A percentile compares a stretch with the other conserved stretches of the same genome.
Conservation (phyloP, 1,140 invertebrate genomes). For the Globodera rostochiensis region DNA sequence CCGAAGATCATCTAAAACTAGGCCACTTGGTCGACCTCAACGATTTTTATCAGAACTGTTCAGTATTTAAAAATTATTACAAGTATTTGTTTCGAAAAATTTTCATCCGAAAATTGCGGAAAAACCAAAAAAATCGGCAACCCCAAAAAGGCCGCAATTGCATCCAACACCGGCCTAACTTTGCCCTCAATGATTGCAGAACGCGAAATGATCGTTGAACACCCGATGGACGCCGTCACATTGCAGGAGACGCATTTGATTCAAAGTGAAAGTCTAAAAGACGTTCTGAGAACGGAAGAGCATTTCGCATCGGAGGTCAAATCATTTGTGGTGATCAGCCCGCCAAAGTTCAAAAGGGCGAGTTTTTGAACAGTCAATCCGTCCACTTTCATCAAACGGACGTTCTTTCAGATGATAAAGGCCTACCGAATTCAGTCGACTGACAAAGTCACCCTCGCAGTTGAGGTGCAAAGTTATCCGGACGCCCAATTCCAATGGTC, state of each 20-base stretch:
- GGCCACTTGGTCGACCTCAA: no score
- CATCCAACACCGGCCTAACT: no score
- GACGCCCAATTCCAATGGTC: slow-evolving; percentile 23
- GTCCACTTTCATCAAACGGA: not conserved
- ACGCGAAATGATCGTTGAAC: not conserved
- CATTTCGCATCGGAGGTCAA: slow-evolving; percentile 62
- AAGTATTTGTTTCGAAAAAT: no score
- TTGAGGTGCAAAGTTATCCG: slow-evolving; percentile 58
- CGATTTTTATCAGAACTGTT: no score
- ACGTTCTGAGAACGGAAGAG: slow-evolving; percentile 57
- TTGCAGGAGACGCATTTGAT: slow-evolving; percentile 56
- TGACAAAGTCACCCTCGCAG: slow-evolving; percentile 60
- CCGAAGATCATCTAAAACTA: no score
- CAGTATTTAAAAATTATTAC: no score
- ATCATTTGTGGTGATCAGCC: slow-evolving; percentile 52
- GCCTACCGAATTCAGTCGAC: slow-evolving; percentile 57
- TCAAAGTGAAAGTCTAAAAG: slow-evolving; percentile 51
- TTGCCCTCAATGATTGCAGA: not conserved
- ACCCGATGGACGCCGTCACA: slow-evolving; percentile 30
- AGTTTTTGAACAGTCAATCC: slow-evolving; percentile 23
- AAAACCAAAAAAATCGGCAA: no score
- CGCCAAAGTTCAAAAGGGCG: slow-evolving; percentile 55
- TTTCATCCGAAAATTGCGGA: no score
- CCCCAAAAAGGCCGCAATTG: no score
- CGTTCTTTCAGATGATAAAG: slow-evolving; percentile 51